A percentile compares a stretch with the other conserved stretches of the same genome.
phyloP scores from a whole-genome alignment of 2,888 invertebrate species.

The Poecilus cupreus region DNA sequence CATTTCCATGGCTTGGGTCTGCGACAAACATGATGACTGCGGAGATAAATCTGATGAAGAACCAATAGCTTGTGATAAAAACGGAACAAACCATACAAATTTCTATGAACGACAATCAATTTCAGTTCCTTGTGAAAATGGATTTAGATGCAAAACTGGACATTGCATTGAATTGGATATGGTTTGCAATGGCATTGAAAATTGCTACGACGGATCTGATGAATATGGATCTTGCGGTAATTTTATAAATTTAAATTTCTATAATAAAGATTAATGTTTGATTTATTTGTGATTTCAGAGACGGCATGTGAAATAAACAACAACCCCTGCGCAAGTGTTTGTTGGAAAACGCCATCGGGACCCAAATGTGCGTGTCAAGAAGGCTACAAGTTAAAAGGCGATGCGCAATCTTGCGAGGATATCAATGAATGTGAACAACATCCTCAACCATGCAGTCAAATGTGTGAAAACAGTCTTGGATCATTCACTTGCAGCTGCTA shows the following conservation, averaged over 20 bases:
- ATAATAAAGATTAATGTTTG: background rate
- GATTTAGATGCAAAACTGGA: conserved; percentile 77
- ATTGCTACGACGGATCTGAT: conserved; percentile 83
- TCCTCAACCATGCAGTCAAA: conserved; percentile 79
- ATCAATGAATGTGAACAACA: conserved; percentile 81
- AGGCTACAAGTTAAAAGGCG: conserved; percentile 76
- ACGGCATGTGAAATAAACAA: conserved; percentile 70
- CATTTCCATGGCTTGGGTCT: conserved; percentile 76
- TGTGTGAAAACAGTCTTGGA: conserved; percentile 76
- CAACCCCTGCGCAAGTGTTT: conserved; percentile 76
- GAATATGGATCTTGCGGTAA: conserved; percentile 80
- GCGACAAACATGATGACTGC: conserved; percentile 81
- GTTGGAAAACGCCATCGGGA: conserved; percentile 80
- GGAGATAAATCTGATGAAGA: conserved; percentile 84
- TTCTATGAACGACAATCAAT: conserved; percentile 59
- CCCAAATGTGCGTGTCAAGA: conserved; percentile 79
- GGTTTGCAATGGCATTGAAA: conserved; percentile 78
- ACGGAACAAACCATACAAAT: conserved; percentile 27
- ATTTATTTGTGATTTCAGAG: conserved; percentile 65
- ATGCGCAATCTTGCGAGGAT: conserved; percentile 79
- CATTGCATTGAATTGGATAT: conserved; percentile 79
- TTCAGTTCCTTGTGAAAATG: conserved; percentile 70
- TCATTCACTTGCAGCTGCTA: conserved; percentile 78
- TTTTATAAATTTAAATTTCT: conserved; percentile 57
- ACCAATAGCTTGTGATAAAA: conserved; percentile 65